Base-by-base conservation (phyloP, 2,888 invertebrate species). In the Trissolcus brochymenae region DNA sequence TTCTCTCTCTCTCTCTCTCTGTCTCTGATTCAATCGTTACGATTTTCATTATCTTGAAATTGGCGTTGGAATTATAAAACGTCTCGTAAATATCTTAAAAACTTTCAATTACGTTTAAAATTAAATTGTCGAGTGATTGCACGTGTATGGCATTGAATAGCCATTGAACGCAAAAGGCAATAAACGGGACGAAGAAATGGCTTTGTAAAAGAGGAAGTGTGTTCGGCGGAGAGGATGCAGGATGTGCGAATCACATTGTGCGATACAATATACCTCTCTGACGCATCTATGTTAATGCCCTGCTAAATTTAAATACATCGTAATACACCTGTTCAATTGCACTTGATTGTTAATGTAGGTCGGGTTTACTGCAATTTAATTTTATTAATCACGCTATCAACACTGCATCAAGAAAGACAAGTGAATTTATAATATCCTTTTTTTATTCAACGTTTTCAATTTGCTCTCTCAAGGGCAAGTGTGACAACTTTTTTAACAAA, bases 231-330 rank as follows among this genome's bases (percentile, higher is more conserved):
- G 57, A 71, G 78, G 67, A 65, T 70, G 76, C 73, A 73, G 80
- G 80, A 80, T 78, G 71, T 74, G 73, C 66, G 61, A 67, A 67
- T 75, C 68, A 41, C 74, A 74, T 62, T 61, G 61, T 46, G 55
- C 74, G 70, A 49, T 71, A 61, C 71, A 71, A 61, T 70, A 14
- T 17, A 61, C 49, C 56, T 57, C 78, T 49, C 19, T 67, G 74
- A 71, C 78, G 78, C 74, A 71, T 74, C 56, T 60, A 75, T 71
- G 71, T 71, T 78, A 71, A 75, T 72, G 74, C 17, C 70, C 40
- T 46, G 66, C 59, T 74, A 71, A 74, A 73, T 74, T 70, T 74
- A 68, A 78, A 78, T 78, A 60, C 75, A 35, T 35, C 35, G 62
- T 70, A 75, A 65, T 56, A 60, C 70, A 76, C 70, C 70, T 76